Conservation (phyloP, 2,113 vertebrate genomes). For the Enhydra lutris region DNA sequence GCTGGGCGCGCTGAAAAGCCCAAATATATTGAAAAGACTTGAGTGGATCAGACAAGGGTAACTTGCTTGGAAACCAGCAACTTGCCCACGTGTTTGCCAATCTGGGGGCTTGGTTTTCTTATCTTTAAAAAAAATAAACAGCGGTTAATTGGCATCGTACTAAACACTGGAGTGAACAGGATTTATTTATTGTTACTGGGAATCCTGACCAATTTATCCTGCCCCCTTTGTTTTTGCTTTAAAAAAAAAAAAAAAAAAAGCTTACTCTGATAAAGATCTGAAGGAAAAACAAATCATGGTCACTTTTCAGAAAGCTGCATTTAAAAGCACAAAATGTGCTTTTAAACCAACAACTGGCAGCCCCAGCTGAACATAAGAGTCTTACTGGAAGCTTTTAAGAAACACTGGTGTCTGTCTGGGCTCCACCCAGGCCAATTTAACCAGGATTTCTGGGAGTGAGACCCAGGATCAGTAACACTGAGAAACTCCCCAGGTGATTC, state of each 20-base stretch:
- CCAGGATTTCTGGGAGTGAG: not conserved
- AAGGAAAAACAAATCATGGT: not conserved
- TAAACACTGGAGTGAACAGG: slow-evolving; percentile 64
- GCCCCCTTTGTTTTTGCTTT: slow-evolving; percentile 65
- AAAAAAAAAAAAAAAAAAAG: not conserved
- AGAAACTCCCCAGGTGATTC: not conserved
- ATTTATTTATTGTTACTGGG: slow-evolving; percentile 72
- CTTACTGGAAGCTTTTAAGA: not conserved
- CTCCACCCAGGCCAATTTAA: not conserved
- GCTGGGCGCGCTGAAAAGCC: slow-evolving; percentile 83
- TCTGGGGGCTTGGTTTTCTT: slow-evolving; percentile 85
- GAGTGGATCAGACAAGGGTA: slow-evolving; percentile 72
- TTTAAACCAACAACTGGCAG: not conserved
- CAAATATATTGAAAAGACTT: slow-evolving; percentile 80
- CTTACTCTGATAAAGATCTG: not conserved
- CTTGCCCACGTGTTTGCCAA: slow-evolving; percentile 77
- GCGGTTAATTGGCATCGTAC: slow-evolving; percentile 76
- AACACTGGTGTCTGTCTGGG: not conserved
- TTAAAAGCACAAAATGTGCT: not conserved
- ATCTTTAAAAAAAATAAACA: slow-evolving; percentile 65
- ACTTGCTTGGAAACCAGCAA: slow-evolving; percentile 77
- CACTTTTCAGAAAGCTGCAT: not conserved
- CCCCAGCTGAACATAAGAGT: not conserved
- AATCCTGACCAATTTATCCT: slow-evolving; percentile 71
- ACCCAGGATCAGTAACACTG: not conserved